phyloP scores from a whole-genome alignment of 2,113 vertebrate species.

The Spermophilus dauricus region DNA sequence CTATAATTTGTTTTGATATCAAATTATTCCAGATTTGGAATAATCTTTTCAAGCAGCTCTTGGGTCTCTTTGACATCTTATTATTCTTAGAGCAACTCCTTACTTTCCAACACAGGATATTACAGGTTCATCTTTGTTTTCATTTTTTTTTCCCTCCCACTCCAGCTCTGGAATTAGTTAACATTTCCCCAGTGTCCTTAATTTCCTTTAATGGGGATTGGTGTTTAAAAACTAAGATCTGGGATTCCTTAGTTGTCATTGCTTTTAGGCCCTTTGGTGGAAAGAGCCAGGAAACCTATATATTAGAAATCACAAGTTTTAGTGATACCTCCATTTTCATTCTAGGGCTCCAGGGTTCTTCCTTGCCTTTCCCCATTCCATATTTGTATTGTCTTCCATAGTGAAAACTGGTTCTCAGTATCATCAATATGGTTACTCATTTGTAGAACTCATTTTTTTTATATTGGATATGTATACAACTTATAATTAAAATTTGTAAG shows the following conservation, averaged over 20 bases:
- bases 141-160: background rate
- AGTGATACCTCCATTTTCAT: background rate
- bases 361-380: background rate
- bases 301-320: background rate
- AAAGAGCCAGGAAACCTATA: background rate
- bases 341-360: background rate
- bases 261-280: background rate
- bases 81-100: conserved; percentile 33
- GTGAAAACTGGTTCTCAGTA: background rate
- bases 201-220: background rate
- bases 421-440: background rate
- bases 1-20: conserved; percentile 38
- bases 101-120: background rate
- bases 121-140: background rate
- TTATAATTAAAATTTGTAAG: conserved; percentile 35
- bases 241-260: background rate
- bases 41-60: background rate
- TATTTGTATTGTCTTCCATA: background rate
- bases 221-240: background rate
- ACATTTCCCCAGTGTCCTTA: background rate
- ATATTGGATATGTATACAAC: background rate
- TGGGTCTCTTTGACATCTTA: conserved; percentile 17
- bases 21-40: conserved; percentile 11
- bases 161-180: background rate
- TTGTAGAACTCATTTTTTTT: background rate